Conservation (phyloP, 2,113 vertebrate genomes). For the Plotosus lineatus region DNA sequence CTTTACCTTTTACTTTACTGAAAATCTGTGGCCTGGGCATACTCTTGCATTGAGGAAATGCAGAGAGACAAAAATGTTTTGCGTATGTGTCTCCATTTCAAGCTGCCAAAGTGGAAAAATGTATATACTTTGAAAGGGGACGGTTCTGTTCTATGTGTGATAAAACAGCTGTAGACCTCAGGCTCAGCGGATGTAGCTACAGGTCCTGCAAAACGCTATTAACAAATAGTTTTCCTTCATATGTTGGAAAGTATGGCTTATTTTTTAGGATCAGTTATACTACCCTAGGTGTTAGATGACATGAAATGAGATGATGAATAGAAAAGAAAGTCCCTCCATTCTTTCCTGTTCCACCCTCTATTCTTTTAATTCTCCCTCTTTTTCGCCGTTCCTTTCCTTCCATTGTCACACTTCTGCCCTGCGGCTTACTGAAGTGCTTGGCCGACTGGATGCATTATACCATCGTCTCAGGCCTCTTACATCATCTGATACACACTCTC, state of each 20-base stretch:
- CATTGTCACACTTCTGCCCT: neutral
- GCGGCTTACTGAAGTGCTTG: neutral
- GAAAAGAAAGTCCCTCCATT: neutral
- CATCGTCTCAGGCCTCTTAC: conserved; percentile 9
- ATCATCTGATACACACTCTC: neutral
- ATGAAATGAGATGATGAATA: neutral
- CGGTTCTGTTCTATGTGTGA: no score
- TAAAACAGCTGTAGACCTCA: no score
- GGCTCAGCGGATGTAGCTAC: no score
- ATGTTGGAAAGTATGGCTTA: neutral
- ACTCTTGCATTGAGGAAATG: no score
- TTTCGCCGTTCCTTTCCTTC: neutral
- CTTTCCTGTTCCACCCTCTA: conserved; percentile 14
- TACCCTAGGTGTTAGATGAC: neutral
- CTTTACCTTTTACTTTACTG: no score
- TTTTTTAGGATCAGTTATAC: neutral
- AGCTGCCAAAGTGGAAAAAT: no score
- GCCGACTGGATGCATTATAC: conserved; percentile 13
- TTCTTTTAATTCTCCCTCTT: neutral
- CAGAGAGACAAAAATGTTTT: no score
- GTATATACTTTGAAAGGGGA: no score
- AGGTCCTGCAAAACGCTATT: neutral
- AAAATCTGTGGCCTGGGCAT: no score
- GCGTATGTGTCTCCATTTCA: no score
- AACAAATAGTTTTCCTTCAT: neutral